Base-by-base conservation (phyloP, 2,797 vertebrate species). In the Sebastolobus alascanus region DNA sequence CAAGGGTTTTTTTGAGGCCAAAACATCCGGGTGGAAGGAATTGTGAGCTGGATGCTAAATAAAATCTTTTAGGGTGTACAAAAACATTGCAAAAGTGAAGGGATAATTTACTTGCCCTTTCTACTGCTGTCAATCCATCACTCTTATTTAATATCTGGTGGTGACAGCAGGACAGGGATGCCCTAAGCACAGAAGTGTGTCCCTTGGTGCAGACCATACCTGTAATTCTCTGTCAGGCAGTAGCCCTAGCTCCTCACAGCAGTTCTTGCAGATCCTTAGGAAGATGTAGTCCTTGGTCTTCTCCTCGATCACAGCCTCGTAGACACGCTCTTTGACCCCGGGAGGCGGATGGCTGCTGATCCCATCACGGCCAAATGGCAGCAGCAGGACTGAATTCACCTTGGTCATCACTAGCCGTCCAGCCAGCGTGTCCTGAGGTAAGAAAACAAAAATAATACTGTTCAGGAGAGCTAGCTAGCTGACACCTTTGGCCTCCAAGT, bases 241-340 rank as follows among this genome's bases (percentile, higher is more conserved):
- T 76, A 99, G 97, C 60, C 95, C 95, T 65, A 99, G 96, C 90
- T 99, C 99, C 6, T 97, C 96, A 29, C 98, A 99, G 95, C 98
- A 99, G 90, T 98, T 96, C 94, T 96, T 98, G 94, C 98, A 99
- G 93, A 99, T 95, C 92, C 99, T 97, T 90, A 99, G 93, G 93
- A 99, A 99, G 94, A 99, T 99, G 96, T 99, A 99, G 61, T 99
- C 98, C 96, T 99, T 99, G 80, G 99, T 99, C 94, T 99, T 99
- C 92, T 99, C 99, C 93, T 99, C 98, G 13, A 99, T 99, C 86
- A 97, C 95, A 80, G 98, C 98, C 94, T 99, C 98, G 69, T 97
- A 99, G 79, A 99, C 99, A 18, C 98, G 97, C 93, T 99, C 99
- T 96, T 98, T 99, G 94, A 97, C 97, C 87, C 98, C 97, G 68